Base-by-base conservation (phyloP, 1,140 invertebrate genomes). In the Harlomillsia oculata region DNA sequence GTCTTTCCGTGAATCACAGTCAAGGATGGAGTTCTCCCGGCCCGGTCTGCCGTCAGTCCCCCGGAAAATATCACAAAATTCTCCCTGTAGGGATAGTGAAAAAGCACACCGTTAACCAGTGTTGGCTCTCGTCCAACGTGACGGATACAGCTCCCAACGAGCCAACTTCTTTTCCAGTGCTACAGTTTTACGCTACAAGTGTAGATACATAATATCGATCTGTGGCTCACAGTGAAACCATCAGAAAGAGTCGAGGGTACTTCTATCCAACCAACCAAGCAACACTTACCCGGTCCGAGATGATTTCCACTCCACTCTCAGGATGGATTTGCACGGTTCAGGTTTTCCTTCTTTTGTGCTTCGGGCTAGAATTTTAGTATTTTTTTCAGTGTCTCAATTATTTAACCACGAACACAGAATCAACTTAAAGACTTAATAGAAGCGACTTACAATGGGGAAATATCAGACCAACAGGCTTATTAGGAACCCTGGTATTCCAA, bases 231-330 rank as follows among this genome's bases (percentile, higher is more conserved):
- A 41, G 16, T 16, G n/a, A n/a, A n/a, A n/a, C n/a, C n/a, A n/a
- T n/a, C n/a, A n/a, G n/a, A n/a, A n/a, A n/a, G n/a, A n/a, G n/a
- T n/a, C n/a, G n/a, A n/a, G n/a, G n/a, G n/a, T n/a, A n/a, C n/a
- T n/a, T n/a, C n/a, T n/a, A n/a, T n/a, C n/a, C n/a, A n/a, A n/a
- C n/a, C n/a, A n/a, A n/a, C n/a, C n/a, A n/a, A n/a, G n/a, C n/a
- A n/a, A n/a, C 6, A 46, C 79, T 82, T 78, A 95, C 91, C 90
- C 88, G 64, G 81, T 82, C 78, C 81, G 82, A 37, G 84, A 83
- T 43, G 86, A 82, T 72, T 90, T 94, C 89, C 93, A 96, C 70
- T 95, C 89, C 39, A 96, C 83, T 80, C 93, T 94, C 67, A 85
- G 83, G 70, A 97, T 96, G 23, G 89, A 78, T 78, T 92, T 92